Conservation (phyloP, 2,888 invertebrate genomes). For the Habroteleia sp. region DNA sequence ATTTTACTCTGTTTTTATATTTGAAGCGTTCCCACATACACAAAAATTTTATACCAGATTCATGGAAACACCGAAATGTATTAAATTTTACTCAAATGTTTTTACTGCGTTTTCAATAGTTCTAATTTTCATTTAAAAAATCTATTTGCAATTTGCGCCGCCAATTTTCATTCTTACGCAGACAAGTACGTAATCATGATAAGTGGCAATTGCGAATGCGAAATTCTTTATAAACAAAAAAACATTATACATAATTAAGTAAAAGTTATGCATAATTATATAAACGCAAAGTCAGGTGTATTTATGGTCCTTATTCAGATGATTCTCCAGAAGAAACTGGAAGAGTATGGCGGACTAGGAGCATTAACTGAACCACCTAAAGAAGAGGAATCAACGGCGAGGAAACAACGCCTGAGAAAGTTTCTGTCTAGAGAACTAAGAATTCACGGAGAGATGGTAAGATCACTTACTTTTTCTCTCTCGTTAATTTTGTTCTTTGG, state of each 20-base stretch:
- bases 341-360: conserved; percentile 32
- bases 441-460: conserved; percentile 23
- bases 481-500: no score
- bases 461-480: conserved; percentile 21
- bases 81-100: no score
- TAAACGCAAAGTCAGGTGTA: conserved; percentile 38
- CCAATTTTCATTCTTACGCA: conserved; percentile 2
- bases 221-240: conserved; percentile 21
- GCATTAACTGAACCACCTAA: conserved; percentile 25
- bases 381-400: conserved; percentile 17
- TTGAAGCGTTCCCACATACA: no score
- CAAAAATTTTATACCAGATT: no score
- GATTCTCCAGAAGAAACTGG: conserved; percentile 36
- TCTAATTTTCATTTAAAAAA: no score
- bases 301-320: conserved; percentile 46
- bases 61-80: no score
- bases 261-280: conserved; percentile 34
- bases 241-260: conserved; percentile 32
- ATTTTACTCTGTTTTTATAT: no score
- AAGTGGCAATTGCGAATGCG: background rate
- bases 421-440: conserved; percentile 21
- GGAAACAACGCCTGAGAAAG: conserved; percentile 25
- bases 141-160: no score
- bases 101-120: no score
- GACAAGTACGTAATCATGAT: background rate